Conservation (phyloP, 1,140 invertebrate genomes). For the Drosophila ohnishii region DNA sequence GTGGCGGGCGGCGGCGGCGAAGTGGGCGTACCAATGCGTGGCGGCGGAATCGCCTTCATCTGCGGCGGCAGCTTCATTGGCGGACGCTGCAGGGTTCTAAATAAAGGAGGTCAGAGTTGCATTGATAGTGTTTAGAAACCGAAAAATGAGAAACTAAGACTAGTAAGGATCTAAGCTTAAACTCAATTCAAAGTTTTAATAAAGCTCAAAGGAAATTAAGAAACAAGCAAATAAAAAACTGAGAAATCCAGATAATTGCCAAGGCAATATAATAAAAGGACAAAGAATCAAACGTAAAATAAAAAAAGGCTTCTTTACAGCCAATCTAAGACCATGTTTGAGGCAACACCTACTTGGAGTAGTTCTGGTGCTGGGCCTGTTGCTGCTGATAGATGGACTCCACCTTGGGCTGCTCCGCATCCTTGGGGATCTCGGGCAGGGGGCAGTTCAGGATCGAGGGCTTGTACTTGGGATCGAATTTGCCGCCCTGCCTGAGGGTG, state of each 20-base stretch:
- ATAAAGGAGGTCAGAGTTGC: neutral
- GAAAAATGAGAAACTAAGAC: no score
- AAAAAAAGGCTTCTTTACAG: neutral
- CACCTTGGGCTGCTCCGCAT: constrained; percentile 75
- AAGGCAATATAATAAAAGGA: no score
- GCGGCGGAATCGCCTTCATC: constrained; percentile 82
- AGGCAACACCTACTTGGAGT: constrained; percentile 75
- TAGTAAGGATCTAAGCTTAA: no score
- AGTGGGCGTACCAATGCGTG: constrained; percentile 79
- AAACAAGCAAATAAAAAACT: no score
- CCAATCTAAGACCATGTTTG: neutral
- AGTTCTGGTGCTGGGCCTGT: constrained; percentile 72
- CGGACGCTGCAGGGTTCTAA: constrained; percentile 79
- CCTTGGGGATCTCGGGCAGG: constrained; percentile 82
- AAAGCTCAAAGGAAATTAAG: no score
- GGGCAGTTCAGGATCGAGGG: constrained; percentile 82
- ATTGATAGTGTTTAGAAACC: neutral
- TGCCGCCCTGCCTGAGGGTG: constrained; percentile 79
- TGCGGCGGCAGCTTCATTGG: constrained; percentile 82
- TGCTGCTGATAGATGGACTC: constrained; percentile 78
- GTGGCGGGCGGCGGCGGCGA: constrained; percentile 67
- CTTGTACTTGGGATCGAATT: constrained; percentile 82
- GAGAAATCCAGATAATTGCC: no score
- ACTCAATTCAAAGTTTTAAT: no score
- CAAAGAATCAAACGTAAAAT: no score